Percentiles rank a stretch among this genome's conserved stretches.
phyloP scores from a whole-genome alignment of 64 coral and sea anemone genomes.

The Montipora cactus region DNA sequence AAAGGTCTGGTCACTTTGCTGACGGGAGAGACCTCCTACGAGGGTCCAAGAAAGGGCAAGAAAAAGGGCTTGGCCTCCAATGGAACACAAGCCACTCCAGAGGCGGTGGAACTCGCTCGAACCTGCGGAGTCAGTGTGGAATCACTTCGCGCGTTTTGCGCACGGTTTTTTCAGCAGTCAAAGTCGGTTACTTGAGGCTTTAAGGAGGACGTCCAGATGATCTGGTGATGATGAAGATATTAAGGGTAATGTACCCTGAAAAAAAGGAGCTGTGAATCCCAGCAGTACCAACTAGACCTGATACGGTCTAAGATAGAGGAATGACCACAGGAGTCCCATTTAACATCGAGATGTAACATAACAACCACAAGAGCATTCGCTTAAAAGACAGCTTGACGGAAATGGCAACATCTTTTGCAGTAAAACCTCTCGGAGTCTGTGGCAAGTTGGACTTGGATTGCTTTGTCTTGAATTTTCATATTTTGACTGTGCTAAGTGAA shows the following conservation, averaged over 20 bases:
- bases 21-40: conserved; percentile 57
- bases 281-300: conserved; percentile 28
- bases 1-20: conserved; percentile 83
- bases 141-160: conserved; percentile 84
- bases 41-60: conserved; percentile 56
- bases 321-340: conserved; percentile 12
- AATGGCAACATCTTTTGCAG: background rate
- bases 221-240: conserved; percentile 60
- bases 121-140: conserved; percentile 85
- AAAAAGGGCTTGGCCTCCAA: conserved; percentile 65
- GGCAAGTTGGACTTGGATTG: background rate
- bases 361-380: background rate
- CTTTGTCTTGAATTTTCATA: background rate
- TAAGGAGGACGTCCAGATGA: conserved; percentile 20
- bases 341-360: conserved; percentile 15
- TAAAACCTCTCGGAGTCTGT: background rate
- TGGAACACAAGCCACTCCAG: conserved; percentile 89
- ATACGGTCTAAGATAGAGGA: conserved; percentile 38
- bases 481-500: background rate
- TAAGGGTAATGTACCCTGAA: conserved; percentile 29
- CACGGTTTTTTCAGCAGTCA: conserved; percentile 63
- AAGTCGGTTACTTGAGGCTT: conserved; percentile 62
- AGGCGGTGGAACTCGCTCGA: conserved; percentile 83
- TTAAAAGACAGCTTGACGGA: background rate
- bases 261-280: conserved; percentile 8